Conservation (phyloP, 2,797 vertebrate species). For the Clarias platycephalus region DNA sequence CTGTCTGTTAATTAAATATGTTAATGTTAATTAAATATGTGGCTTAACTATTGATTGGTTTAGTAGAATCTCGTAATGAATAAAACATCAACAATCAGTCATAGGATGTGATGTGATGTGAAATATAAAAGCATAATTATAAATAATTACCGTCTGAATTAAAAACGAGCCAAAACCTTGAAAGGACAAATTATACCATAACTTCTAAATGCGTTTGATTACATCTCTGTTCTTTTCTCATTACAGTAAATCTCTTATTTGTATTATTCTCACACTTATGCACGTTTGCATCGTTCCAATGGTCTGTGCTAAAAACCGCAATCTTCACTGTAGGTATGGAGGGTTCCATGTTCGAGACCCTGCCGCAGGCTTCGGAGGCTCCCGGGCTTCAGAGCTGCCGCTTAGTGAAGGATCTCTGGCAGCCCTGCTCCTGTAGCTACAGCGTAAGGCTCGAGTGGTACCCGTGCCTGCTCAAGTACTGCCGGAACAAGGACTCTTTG, state of each 20-base stretch:
- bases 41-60: not conserved
- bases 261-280: not conserved
- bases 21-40: not conserved
- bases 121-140: not conserved
- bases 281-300: not conserved
- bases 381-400: slow-evolving; percentile 79
- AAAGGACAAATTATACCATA: not conserved
- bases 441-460: slow-evolving; percentile 93
- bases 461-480: slow-evolving; percentile 95
- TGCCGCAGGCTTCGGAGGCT: slow-evolving; percentile 74
- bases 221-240: not conserved
- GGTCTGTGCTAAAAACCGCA: not conserved
- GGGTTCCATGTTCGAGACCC: slow-evolving; percentile 85
- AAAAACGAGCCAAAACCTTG: not conserved
- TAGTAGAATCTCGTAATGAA: not conserved
- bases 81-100: not conserved
- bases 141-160: not conserved
- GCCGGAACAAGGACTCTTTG: slow-evolving; percentile 80
- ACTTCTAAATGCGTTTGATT: not conserved
- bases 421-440: slow-evolving; percentile 87
- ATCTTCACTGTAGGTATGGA: slow-evolving; percentile 77
- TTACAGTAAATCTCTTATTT: not conserved
- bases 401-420: slow-evolving; percentile 79
- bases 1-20: not conserved
- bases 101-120: not conserved